Conservation (phyloP, 2,888 invertebrate genomes). For the Pyrrhia umbra region DNA sequence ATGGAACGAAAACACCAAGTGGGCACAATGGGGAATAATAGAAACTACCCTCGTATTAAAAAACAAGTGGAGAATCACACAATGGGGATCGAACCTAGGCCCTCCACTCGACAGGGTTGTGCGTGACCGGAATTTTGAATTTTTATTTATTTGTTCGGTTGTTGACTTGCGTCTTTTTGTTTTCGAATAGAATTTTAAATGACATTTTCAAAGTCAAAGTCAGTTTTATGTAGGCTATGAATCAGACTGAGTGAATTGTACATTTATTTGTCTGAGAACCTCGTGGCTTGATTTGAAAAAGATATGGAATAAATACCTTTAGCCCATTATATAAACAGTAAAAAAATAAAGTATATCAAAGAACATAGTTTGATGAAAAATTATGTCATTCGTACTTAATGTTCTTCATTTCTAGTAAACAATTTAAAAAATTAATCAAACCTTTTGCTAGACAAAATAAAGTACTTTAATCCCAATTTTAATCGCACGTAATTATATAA, state of each 20-base stretch:
- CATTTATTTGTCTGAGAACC: conserved; percentile 12
- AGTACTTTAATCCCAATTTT: too few relatives aligned
- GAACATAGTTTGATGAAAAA: too few relatives aligned
- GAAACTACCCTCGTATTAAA: conserved; percentile 88
- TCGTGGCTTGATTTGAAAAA: conserved; percentile 6
- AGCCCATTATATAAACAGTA: too few relatives aligned
- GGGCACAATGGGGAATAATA: conserved; percentile 84
- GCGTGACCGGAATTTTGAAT: conserved; percentile 82
- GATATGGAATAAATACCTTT: too few relatives aligned
- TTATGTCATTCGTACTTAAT: too few relatives aligned
- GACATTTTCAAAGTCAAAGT: conserved; percentile 29
- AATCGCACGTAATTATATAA: background rate
- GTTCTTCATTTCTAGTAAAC: too few relatives aligned
- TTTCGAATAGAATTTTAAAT: conserved; percentile 52
- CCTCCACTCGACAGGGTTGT: conserved; percentile 85
- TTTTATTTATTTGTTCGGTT: conserved; percentile 63
- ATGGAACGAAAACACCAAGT: conserved; percentile 84
- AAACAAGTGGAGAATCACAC: conserved; percentile 87
- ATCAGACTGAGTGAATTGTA: conserved; percentile 17
- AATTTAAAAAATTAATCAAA: too few relatives aligned
- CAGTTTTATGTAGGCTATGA: conserved; percentile 26
- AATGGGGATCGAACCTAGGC: conserved; percentile 85
- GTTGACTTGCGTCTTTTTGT: conserved; percentile 64
- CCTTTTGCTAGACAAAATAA: too few relatives aligned
- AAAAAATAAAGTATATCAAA: too few relatives aligned